Evolutionary conservation across 1,140 invertebrate genomes (phyloP).

Genomic region (Drosophila ananassae): DNA sequence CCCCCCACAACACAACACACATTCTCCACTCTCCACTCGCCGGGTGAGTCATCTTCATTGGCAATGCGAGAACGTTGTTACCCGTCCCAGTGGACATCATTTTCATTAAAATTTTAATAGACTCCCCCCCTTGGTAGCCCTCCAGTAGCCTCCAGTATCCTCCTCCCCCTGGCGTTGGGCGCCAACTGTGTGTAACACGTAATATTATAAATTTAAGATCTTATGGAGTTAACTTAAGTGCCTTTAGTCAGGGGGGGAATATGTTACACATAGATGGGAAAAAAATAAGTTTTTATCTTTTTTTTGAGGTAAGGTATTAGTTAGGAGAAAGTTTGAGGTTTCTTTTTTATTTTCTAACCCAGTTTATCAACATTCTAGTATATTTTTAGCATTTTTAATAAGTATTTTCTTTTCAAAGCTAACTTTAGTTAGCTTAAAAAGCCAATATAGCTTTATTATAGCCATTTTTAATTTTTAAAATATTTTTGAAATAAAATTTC

Average conservation of each 20-base stretch:
- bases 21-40: background rate
- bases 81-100: conserved; percentile 67
- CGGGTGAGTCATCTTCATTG: conserved; percentile 65
- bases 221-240: conserved; percentile 34
- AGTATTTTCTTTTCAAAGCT: no score
- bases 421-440: no score
- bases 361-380: no score
- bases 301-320: no score
- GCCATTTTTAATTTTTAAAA: no score
- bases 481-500: no score
- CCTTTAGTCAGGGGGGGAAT: background rate
- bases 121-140: conserved; percentile 10
- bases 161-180: background rate
- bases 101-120: conserved; percentile 82
- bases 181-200: conserved; percentile 32
- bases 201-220: conserved; percentile 72
- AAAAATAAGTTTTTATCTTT: background rate
- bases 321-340: no score
- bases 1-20: background rate
- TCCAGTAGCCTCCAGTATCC: no score
- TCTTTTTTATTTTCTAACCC: no score
- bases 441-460: no score
- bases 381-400: no score
- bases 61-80: conserved; percentile 49
- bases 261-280: background rate